Evolutionary conservation across 2,797 vertebrate genomes (phyloP).

Genomic region (Botia almorhae): DNA sequence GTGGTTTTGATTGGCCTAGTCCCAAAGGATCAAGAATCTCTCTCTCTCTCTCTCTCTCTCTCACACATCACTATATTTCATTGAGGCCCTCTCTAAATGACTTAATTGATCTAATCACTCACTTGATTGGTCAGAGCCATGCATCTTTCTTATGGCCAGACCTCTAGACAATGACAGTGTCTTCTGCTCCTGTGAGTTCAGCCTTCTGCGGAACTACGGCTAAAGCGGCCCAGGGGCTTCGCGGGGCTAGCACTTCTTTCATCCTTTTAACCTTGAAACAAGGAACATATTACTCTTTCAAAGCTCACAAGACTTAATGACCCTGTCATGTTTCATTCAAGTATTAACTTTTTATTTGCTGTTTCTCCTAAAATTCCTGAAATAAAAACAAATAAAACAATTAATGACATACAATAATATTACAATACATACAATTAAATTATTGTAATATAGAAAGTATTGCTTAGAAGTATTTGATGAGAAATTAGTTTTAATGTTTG

Average conservation of each 20-base stretch:
- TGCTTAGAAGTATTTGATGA: no score
- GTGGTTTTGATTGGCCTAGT: slow-evolving; percentile 73
- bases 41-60: slow-evolving; percentile 55
- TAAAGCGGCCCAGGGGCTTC: slow-evolving; percentile 35
- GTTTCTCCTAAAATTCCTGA: not conserved
- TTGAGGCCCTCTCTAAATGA: slow-evolving; percentile 62
- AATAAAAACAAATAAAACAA: not conserved
- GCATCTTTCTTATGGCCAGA: slow-evolving; percentile 73
- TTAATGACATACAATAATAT: not conserved
- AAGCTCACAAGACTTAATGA: not conserved
- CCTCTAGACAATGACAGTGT: slow-evolving; percentile 72
- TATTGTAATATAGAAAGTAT: no score
- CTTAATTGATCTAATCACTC: slow-evolving; percentile 82
- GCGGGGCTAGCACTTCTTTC: slow-evolving; percentile 39
- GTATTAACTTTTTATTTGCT: no score
- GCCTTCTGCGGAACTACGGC: slow-evolving; percentile 51
- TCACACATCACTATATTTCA: slow-evolving; percentile 57
- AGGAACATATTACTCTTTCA: not conserved
- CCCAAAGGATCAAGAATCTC: slow-evolving; percentile 72
- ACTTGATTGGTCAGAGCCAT: slow-evolving; percentile 78
- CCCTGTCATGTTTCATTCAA: no score
- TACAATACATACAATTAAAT: not conserved
- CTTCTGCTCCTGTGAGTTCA: slow-evolving; percentile 61
- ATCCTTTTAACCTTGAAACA: slow-evolving; percentile 58
- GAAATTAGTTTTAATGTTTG: no score